Evolutionary conservation across 2,888 invertebrate genomes (phyloP), one percentile per base, ranked within the genome.

Genomic region (Sarcophaga carnaria): DNA sequence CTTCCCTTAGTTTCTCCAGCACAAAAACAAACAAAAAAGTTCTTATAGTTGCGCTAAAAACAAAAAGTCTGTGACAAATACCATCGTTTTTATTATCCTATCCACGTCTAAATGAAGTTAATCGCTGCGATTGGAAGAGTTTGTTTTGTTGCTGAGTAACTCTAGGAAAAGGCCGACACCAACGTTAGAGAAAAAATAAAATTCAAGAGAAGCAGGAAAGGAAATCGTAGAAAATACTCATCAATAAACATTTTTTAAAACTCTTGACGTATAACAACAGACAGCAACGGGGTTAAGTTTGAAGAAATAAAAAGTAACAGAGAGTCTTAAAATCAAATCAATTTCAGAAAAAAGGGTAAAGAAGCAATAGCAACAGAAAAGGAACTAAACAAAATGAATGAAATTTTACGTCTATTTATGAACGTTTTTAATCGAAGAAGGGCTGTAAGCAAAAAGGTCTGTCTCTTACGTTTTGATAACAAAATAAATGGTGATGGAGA

Each of bases 51-150:
- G n/a, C 20, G 37, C 20, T 17, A 4, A 45, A 60, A 64, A 59
- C 22, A 47, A 74, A 72, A 54, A 76, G 60, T 45, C 77, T 74
- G 86, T 83, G 86, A 83, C 83, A 86, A 83, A 83, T 83, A 77
- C n/a, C 77, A 63, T 76, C 71, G 71, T 66, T 80, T 83, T 83
- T 83, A 83, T 80, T 86, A 80, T 80, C 80, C 37, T 86, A 14
- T 62, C 62, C 25, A 64, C 70, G 74, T 69, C 72, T 78, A 74
- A 80, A 69, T 83, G 80, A 77, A 86, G 80, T 83, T 83, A 86
- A 86, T 86, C 74, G 80, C 66, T 74, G 80, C 78, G 78, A 80
- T 77, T 86, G 75, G 76, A 45, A 80, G 74, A 20, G 47, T 75
- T 74, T 54, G 25, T 70, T 20, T 60, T 59, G 59, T 71, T 10